Conservation (phyloP, 2,797 vertebrate species). For the Pristis pectinata region DNA sequence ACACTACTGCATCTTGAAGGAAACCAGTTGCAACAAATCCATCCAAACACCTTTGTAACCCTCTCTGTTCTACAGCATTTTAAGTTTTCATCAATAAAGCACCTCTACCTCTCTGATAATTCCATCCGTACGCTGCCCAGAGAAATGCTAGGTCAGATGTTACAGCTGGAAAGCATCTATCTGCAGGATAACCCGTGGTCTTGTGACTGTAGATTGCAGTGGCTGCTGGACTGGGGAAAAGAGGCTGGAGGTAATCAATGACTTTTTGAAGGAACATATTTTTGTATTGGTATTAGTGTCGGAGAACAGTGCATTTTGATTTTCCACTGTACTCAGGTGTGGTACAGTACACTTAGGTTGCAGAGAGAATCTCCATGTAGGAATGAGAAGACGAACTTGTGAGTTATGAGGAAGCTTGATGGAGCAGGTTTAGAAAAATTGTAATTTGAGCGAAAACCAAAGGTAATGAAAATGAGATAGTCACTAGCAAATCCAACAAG, state of each 20-base stretch:
- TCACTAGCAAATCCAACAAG: background rate
- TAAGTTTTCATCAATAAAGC: conserved; percentile 74
- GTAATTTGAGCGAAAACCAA: background rate
- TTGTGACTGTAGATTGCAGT: conserved; percentile 76
- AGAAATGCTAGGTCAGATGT: conserved; percentile 59
- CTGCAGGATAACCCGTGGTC: conserved; percentile 85
- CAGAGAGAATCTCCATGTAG: background rate
- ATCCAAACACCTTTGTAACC: conserved; percentile 74
- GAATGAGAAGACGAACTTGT: background rate
- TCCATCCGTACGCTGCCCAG: conserved; percentile 60
- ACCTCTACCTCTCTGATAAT: conserved; percentile 85
- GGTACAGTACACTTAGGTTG: too few relatives aligned
- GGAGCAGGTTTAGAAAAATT: background rate
- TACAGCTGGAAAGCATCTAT: conserved; percentile 75
- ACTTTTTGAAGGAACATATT: background rate
- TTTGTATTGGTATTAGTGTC: background rate
- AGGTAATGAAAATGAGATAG: background rate
- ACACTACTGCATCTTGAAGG: conserved; percentile 83
- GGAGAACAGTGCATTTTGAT: background rate
- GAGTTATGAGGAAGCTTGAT: background rate
- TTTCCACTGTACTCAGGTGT: background rate
- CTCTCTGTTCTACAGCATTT: conserved; percentile 70
- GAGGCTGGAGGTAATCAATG: conserved; percentile 60
- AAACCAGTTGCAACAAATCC: conserved; percentile 76
- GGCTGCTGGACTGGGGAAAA: conserved; percentile 69